These are phyloP conservation scores for Chromoteleia sp. DNA, from an alignment of 2,888 invertebrate genomes.

Conservation along the genomic window DNA sequence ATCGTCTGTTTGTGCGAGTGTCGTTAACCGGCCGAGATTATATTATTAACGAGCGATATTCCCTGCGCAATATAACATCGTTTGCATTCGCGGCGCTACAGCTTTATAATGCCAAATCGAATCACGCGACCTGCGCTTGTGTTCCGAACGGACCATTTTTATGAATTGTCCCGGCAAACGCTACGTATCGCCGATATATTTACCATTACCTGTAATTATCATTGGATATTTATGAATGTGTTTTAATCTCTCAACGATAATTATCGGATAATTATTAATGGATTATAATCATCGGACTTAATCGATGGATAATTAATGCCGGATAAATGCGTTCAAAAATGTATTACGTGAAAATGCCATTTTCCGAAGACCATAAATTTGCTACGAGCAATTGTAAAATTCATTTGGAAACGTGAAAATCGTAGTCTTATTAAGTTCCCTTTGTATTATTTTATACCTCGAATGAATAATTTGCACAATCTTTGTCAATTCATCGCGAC, in stretches of 20 bases:
- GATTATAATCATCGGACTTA: constrained; percentile 20
- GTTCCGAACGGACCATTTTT: constrained; percentile 25
- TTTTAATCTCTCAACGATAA: constrained; percentile 39
- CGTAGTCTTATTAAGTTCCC: too few relatives aligned
- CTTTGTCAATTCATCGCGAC: too few relatives aligned
- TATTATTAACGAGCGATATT: constrained; percentile 69
- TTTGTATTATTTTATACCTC: too few relatives aligned
- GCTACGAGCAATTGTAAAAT: too few relatives aligned
- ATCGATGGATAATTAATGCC: constrained; percentile 20
- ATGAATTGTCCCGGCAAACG: constrained; percentile 9
- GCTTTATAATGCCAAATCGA: constrained; percentile 57
- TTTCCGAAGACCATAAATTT: not conserved
- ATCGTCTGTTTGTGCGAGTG: constrained; percentile 63
- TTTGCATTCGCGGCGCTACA: constrained; percentile 52
- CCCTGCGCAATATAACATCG: constrained; percentile 43
- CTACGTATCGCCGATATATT: constrained; percentile 18
- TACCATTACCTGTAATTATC: constrained; percentile 39
- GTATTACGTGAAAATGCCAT: not conserved
- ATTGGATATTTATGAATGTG: constrained; percentile 37
- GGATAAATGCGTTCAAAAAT: not conserved
- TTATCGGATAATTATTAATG: constrained; percentile 40
- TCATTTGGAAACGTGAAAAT: too few relatives aligned
- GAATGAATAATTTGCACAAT: too few relatives aligned
- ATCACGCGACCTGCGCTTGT: constrained; percentile 18
- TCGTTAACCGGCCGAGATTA: constrained; percentile 65